These are phyloP conservation scores for Aphelocoma californica DNA, from an alignment of 2,797 vertebrate genomes.

Conservation along the genomic window DNA sequence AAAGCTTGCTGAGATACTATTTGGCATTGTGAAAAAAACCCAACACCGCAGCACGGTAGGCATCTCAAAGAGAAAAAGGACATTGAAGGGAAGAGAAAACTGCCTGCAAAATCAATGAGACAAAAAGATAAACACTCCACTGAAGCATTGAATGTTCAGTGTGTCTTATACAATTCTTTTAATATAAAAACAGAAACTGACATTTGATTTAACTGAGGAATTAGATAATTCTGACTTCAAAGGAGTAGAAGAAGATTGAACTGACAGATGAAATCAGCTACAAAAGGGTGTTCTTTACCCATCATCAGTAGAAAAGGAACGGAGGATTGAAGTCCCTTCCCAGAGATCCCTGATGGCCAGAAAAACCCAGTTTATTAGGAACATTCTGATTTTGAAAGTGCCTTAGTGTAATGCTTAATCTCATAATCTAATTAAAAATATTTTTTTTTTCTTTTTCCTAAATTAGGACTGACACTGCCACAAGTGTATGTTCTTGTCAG, in stretches of 20 bases:
- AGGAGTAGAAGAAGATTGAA: background rate
- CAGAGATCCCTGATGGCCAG: background rate
- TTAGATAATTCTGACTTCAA: constrained; percentile 49
- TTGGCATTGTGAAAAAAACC: background rate
- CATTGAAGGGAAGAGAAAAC: constrained; percentile 10
- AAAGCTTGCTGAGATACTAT: background rate
- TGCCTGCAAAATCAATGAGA: constrained; percentile 46
- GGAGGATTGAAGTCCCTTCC: background rate
- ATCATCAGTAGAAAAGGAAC: background rate
- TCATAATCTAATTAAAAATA: background rate
- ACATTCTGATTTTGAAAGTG: background rate
- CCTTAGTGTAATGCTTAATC: background rate
- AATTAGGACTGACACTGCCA: background rate
- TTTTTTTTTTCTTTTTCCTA: background rate
- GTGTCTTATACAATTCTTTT: background rate
- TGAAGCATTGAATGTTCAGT: background rate
- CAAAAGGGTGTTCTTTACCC: background rate
- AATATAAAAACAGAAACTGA: constrained; percentile 16
- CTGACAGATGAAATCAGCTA: constrained; percentile 13
- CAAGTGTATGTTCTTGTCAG: background rate
- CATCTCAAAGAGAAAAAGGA: constrained; percentile 6
- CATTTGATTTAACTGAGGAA: constrained; percentile 49
- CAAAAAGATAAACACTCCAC: constrained; percentile 24
- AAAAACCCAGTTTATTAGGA: background rate
- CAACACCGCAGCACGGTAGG: background rate